phyloP scores from a whole-genome alignment of 2,888 invertebrate genomes.

The Galeopsomyia nigrocyanea region DNA sequence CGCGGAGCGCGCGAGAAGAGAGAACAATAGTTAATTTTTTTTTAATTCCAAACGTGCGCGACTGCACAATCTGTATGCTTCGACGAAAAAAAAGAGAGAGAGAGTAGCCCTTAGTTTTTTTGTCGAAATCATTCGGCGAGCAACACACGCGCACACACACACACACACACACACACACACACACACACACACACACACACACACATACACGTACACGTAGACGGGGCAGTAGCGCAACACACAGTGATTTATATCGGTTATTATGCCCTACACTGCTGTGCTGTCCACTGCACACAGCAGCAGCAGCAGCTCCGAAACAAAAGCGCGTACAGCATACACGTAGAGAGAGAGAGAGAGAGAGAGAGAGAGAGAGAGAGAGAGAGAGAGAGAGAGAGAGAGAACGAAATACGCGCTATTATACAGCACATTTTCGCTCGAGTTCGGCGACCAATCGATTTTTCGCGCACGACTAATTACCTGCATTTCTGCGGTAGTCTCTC shows the following conservation, averaged over 20 bases:
- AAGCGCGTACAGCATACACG: constrained; percentile 15
- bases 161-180: too few species aligned
- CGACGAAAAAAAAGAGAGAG: not conserved
- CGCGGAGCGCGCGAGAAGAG: not conserved
- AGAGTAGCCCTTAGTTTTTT: constrained; percentile 25
- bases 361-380: too few species aligned
- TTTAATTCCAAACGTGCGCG: constrained; percentile 14
- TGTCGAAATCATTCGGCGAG: constrained; percentile 39
- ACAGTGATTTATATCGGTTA: constrained; percentile 47
- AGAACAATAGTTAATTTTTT: constrained; percentile 40
- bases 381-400: too few species aligned
- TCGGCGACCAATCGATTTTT: constrained; percentile 40
- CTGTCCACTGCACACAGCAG: constrained; percentile 5
- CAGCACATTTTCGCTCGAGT: not conserved
- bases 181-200: not conserved
- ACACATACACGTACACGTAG: too few species aligned
- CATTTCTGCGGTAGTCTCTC: constrained; percentile 20
- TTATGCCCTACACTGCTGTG: constrained; percentile 26
- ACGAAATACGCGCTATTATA: not conserved
- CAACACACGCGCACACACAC: constrained; percentile 2
- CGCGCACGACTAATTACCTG: constrained; percentile 36
- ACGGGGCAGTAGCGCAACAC: not conserved
- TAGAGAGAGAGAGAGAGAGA: not conserved
- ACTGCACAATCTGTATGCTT: not conserved
- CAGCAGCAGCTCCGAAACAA: constrained; percentile 31